phyloP scores from a whole-genome alignment of 2,888 invertebrate species.

The Patella caerulea region DNA sequence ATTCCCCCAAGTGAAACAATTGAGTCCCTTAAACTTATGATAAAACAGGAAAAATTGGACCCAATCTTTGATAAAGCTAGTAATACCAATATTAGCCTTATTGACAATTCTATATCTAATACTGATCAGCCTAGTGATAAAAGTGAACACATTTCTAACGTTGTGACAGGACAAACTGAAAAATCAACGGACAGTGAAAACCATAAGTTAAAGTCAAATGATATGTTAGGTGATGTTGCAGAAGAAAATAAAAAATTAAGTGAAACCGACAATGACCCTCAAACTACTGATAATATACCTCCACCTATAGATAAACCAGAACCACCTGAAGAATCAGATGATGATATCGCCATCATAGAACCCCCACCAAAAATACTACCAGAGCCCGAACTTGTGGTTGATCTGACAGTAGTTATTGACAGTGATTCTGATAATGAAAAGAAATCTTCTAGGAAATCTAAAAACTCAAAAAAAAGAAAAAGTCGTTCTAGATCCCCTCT shows the following conservation, averaged over 20 bases:
- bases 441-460: not conserved
- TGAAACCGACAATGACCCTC: no score
- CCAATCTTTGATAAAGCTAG: not conserved
- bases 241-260: no score
- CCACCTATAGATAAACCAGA: not conserved
- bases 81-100: not conserved
- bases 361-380: not conserved
- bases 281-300: not conserved
- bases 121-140: no score
- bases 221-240: no score
- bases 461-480: not conserved
- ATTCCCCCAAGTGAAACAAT: not conserved
- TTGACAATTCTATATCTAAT: not conserved
- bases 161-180: not conserved
- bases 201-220: not conserved
- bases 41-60: not conserved
- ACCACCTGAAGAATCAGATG: not conserved
- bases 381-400: not conserved
- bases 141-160: no score
- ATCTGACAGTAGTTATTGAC: not conserved
- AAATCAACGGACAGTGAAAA: not conserved
- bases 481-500: not conserved
- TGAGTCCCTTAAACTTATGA: not conserved
- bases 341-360: not conserved
- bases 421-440: slow-evolving; percentile 1